These are phyloP conservation scores for Acanthornis magna DNA, from an alignment of 2,797 vertebrate species.

Conservation along the genomic window DNA sequence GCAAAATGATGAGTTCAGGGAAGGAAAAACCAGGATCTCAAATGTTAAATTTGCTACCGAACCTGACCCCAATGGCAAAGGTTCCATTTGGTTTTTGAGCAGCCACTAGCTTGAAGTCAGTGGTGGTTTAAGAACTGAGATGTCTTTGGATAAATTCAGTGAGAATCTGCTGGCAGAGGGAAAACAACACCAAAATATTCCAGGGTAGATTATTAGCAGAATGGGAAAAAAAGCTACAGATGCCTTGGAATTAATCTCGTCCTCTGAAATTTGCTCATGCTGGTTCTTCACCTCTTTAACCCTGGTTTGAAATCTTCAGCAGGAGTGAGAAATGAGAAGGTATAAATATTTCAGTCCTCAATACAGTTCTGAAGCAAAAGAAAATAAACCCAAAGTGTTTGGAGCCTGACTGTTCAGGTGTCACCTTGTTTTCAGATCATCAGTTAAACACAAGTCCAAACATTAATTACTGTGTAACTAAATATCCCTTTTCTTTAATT, in stretches of 20 bases:
- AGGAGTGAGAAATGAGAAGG: background rate
- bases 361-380: background rate
- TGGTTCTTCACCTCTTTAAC: background rate
- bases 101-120: background rate
- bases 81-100: background rate
- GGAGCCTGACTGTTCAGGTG: background rate
- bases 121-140: background rate
- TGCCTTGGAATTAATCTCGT: background rate
- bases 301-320: background rate
- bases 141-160: slow-evolving; percentile 7
- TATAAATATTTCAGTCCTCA: background rate
- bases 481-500: background rate
- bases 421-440: background rate
- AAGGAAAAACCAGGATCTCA: background rate
- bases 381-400: background rate
- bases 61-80: slow-evolving; percentile 25
- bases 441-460: background rate
- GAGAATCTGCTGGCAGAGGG: slow-evolving; percentile 10
- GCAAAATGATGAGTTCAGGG: background rate
- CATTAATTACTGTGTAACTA: background rate
- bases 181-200: background rate
- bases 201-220: background rate
- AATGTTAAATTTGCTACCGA: background rate
- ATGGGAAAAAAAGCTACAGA: background rate
- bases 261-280: background rate